Base-by-base conservation (phyloP, 2,113 vertebrate species). In the Penelope pileata region DNA sequence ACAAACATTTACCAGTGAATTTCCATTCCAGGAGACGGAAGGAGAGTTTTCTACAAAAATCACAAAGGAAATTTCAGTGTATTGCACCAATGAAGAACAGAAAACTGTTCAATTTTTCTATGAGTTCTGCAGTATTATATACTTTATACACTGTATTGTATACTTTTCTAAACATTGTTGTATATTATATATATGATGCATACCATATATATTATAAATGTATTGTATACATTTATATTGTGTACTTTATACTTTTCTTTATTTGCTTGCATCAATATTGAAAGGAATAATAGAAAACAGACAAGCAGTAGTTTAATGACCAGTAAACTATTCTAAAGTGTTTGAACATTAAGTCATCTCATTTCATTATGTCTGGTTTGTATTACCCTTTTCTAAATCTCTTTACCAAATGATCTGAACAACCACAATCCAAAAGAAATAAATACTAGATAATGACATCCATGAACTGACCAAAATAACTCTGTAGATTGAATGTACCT, bases 1-100 rank as follows among this genome's bases (percentile, higher is more conserved):
- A 72, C 95, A 93, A 96, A 91, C 68, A 94, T 95, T 95, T 93
- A 94, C 87, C 54, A 69, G 84, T 95, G 93, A 94, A 90, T 94
- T 97, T 94, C 95, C 93, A 91, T 48, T 88, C 63, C 79, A 74
- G 54, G 82, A 62, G 2, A 0, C 1, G 22, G 67, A 77, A 69
- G 47, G 45, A 86, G 43, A 76, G 16, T 70, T 87, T 94, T 56
- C 70, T 69, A 64, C 8, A 69, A 50, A 85, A 63, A 21, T 53
- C 27, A 88, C 12, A 51, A 34, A 50, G 54, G 26, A 62, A 62
- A 72, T 43, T 58, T 79, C 48, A 42, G 8, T 29, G 13, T 50
- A 16, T 66, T 73, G 50, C 29, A 89, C 21, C 66, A 68, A 16
- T 6, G 7, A 43, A 91, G 58, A 64, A 79, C 8, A 48, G 12